phyloP scores from a whole-genome alignment of 2,888 invertebrate species.

The Entomobrya proxima region DNA sequence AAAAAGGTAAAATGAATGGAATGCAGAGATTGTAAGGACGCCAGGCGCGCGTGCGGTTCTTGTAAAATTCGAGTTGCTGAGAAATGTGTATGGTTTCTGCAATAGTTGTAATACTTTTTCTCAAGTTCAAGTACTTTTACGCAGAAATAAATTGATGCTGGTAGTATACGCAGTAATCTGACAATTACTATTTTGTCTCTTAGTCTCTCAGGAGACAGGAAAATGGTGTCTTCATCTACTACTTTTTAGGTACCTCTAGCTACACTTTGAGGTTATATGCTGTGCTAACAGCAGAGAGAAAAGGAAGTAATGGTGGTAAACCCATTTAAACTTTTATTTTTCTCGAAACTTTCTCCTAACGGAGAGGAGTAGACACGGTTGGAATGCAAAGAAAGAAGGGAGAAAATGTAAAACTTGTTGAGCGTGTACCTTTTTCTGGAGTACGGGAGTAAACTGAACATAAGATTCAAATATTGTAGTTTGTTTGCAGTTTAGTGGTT shows the following conservation, averaged over 20 bases:
- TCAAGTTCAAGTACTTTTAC: neutral
- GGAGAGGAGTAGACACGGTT: neutral
- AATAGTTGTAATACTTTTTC: neutral
- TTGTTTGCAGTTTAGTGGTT: neutral
- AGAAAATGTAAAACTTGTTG: constrained; percentile 8
- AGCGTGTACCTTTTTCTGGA: neutral
- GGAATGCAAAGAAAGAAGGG: neutral
- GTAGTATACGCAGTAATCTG: constrained; percentile 34
- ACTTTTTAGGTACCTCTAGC: no score
- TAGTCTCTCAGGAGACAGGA: neutral
- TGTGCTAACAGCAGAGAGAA: neutral
- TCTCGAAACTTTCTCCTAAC: neutral
- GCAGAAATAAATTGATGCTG: constrained; percentile 11
- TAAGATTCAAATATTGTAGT: neutral
- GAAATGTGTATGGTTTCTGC: neutral
- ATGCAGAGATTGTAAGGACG: neutral
- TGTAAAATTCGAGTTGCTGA: no score
- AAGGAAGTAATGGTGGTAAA: neutral
- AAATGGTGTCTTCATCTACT: no score
- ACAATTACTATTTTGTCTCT: constrained; percentile 28
- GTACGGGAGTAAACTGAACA: neutral
- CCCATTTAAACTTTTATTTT: constrained; percentile 13
- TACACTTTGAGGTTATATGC: neutral
- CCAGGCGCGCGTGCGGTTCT: neutral
- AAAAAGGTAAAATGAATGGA: constrained; percentile 4